Percentiles rank a stretch among this genome's conserved stretches.
Conservation (phyloP, 2,888 invertebrate species). For the Dasypolia templi region DNA sequence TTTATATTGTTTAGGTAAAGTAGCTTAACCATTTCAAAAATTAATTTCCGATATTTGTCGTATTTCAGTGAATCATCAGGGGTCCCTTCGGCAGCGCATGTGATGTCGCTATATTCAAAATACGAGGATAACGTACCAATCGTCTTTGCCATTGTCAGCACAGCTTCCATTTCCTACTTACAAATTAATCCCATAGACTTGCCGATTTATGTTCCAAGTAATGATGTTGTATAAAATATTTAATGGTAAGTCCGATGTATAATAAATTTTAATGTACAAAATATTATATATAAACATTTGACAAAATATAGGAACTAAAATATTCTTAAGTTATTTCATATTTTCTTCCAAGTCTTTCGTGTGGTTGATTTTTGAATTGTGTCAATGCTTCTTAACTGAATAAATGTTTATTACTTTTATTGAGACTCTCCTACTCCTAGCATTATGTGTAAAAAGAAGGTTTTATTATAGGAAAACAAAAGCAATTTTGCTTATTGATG, state of each 20-base stretch:
- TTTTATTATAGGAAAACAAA: not conserved
- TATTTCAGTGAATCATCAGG: conserved; percentile 78
- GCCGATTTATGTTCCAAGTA: conserved; percentile 76
- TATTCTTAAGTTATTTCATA: conserved; percentile 8
- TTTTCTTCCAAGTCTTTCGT: not conserved
- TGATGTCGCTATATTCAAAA: conserved; percentile 76
- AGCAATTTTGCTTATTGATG: not conserved
- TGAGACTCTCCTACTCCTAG: conserved; percentile 18
- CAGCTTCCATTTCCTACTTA: conserved; percentile 83
- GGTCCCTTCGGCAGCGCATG: conserved; percentile 76
- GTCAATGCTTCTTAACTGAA: conserved; percentile 2
- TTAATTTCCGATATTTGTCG: conserved; percentile 9
- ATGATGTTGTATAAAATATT: conserved; percentile 61
- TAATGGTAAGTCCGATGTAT: conserved; percentile 25
- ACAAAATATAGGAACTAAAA: conserved; percentile 9
- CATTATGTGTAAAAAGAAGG: not conserved
- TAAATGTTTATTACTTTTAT: conserved; percentile 12
- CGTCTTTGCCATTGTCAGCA: conserved; percentile 85
- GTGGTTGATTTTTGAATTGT: not conserved
- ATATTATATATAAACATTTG: not conserved
- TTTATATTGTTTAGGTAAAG: too few species aligned
- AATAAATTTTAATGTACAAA: conserved; percentile 29
- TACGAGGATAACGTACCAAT: conserved; percentile 79
- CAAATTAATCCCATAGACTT: conserved; percentile 82
- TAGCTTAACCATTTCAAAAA: not conserved